A percentile compares a stretch with the other conserved stretches of the same genome.
These are phyloP conservation scores for Hemicentrotus pulcherrimus DNA, from an alignment of 35 echinoderm and acorn worm genomes.

Conservation along the genomic window DNA sequence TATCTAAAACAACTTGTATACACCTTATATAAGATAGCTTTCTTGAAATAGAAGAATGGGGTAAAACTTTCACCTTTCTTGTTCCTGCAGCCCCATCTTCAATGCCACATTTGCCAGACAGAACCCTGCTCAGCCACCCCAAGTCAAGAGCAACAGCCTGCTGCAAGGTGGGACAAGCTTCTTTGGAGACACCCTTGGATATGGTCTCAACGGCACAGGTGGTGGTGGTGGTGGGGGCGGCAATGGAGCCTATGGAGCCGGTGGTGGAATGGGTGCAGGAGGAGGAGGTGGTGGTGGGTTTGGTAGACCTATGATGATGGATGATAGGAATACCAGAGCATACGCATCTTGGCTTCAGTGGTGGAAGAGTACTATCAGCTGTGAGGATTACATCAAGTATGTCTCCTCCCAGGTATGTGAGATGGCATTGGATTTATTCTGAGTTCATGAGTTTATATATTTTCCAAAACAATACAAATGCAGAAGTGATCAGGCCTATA, in stretches of 20 bases:
- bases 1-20: no score
- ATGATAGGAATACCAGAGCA: constrained; percentile 88
- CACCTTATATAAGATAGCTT: no score
- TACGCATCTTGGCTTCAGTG: constrained; percentile 91
- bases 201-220: background rate
- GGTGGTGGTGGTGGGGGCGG: background rate
- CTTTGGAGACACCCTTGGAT: constrained; percentile 38
- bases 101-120: constrained; percentile 91
- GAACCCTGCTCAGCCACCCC: constrained; percentile 64
- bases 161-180: constrained; percentile 14
- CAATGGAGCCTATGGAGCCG: background rate
- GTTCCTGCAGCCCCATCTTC: constrained; percentile 83
- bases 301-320: constrained; percentile 59
- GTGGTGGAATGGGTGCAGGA: background rate
- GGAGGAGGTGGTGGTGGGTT: background rate
- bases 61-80: background rate
- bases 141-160: constrained; percentile 17
- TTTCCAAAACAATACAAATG: no score
- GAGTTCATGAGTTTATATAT: no score
- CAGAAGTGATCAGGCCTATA: no score
- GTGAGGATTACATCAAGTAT: constrained; percentile 91
- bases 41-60: no score
- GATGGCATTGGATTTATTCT: background rate
- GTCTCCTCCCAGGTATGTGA: constrained; percentile 91
- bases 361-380: constrained; percentile 95